Evolutionary conservation across 1,140 invertebrate genomes (phyloP).

Genomic region (Anagrus nilaparvatae): DNA sequence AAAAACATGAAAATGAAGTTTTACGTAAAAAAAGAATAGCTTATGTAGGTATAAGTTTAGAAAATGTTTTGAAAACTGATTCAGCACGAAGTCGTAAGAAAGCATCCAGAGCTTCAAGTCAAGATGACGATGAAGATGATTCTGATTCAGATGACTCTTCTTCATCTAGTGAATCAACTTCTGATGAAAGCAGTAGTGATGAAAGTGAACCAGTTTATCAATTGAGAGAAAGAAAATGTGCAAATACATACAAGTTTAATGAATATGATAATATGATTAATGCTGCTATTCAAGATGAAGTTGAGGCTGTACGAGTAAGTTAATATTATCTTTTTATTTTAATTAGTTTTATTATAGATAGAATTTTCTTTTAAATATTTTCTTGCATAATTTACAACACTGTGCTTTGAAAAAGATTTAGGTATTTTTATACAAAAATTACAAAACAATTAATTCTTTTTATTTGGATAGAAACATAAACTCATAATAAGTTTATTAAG

Average conservation of each 20-base stretch:
- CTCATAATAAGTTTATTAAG: too few relatives aligned
- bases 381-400: too few relatives aligned
- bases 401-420: too few relatives aligned
- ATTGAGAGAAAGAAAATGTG: slow-evolving; percentile 60
- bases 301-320: slow-evolving; percentile 47
- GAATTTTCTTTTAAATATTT: too few relatives aligned
- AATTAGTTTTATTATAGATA: not conserved
- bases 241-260: slow-evolving; percentile 75
- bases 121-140: slow-evolving; percentile 26
- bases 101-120: slow-evolving; percentile 30
- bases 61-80: slow-evolving; percentile 54
- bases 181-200: slow-evolving; percentile 45
- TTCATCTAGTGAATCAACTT: slow-evolving; percentile 25
- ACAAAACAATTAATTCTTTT: too few relatives aligned
- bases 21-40: slow-evolving; percentile 61
- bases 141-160: slow-evolving; percentile 26
- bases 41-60: slow-evolving; percentile 66
- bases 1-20: slow-evolving; percentile 58
- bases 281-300: slow-evolving; percentile 76
- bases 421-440: too few relatives aligned
- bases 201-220: slow-evolving; percentile 70
- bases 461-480: too few relatives aligned
- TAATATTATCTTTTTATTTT: not conserved
- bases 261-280: slow-evolving; percentile 92
- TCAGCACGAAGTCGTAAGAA: slow-evolving; percentile 17